A percentile compares a stretch with the other conserved stretches of the same genome.
These are phyloP conservation scores for Drosophila ananassae DNA, from an alignment of 1,140 invertebrate species.

Conservation along the genomic window DNA sequence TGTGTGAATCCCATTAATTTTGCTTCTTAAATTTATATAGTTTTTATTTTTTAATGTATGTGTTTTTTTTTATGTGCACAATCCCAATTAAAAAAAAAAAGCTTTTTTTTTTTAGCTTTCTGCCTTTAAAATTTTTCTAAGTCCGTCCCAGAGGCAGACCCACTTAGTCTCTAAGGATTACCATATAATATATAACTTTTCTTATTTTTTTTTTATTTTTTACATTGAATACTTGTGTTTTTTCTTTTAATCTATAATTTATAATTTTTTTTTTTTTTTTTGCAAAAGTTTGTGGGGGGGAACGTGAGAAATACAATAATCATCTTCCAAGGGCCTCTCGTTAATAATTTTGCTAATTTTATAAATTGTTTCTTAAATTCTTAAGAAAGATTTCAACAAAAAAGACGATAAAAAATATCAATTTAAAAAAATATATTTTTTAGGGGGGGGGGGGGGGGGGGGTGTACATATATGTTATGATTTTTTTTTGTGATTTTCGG, in stretches of 20 bases:
- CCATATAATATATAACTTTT: constrained; percentile 5
- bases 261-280: no score
- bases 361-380: no score
- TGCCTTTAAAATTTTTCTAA: constrained; percentile 68
- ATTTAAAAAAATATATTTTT: constrained; percentile 67
- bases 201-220: no score
- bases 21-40: constrained; percentile 24
- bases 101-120: no score
- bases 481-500: no score
- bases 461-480: no score
- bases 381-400: constrained; percentile 49
- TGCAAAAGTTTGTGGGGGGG: constrained; percentile 17
- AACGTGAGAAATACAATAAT: constrained; percentile 20
- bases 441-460: no score
- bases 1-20: constrained; percentile 28
- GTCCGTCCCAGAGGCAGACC: constrained; percentile 33
- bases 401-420: constrained; percentile 53
- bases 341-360: constrained; percentile 64
- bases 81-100: constrained; percentile 31
- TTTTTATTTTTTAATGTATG: constrained; percentile 3
- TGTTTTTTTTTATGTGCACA: constrained; percentile 19
- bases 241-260: no score
- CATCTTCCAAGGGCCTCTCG: constrained; percentile 24
- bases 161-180: constrained; percentile 53
- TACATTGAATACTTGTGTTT: no score